A percentile compares a stretch with the other conserved stretches of the same genome.
Evolutionary conservation across 1,140 invertebrate species (phyloP).

Genomic region (Cheumatopsyche charites): DNA sequence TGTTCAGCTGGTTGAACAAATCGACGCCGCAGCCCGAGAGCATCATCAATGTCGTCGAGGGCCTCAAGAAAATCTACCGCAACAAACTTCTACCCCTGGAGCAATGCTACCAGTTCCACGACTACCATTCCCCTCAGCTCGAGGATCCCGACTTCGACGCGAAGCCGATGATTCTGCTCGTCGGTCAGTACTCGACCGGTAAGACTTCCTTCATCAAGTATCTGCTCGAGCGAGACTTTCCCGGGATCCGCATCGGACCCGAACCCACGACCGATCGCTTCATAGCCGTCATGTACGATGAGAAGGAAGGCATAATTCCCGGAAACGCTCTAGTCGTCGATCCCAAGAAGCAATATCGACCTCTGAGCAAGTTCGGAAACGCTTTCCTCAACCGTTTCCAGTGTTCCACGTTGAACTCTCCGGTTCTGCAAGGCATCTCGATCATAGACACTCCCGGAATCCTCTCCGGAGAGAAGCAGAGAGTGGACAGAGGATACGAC

Average conservation of each 20-base stretch:
- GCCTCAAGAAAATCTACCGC: slow-evolving; percentile 91
- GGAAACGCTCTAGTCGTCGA: slow-evolving; percentile 98
- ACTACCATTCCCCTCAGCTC: slow-evolving; percentile 93
- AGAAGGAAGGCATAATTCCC: slow-evolving; percentile 94
- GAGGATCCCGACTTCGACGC: slow-evolving; percentile 99
- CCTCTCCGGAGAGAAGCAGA: slow-evolving; percentile 92
- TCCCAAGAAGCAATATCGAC: slow-evolving; percentile 94
- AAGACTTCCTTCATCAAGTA: slow-evolving; percentile 99
- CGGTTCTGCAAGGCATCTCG: slow-evolving; percentile 90
- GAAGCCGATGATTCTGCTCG: slow-evolving; percentile 97
- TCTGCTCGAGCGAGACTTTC: slow-evolving; percentile 92
- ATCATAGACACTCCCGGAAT: slow-evolving; percentile 98
- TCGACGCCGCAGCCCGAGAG: slow-evolving; percentile 84
- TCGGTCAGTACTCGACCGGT: slow-evolving; percentile 98
- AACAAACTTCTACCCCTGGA: slow-evolving; percentile 92
- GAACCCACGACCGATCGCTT: slow-evolving; percentile 98
- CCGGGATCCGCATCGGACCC: slow-evolving; percentile 93
- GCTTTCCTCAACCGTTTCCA: slow-evolving; percentile 97
- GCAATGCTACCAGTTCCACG: slow-evolving; percentile 92
- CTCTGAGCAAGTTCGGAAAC: slow-evolving; percentile 97
- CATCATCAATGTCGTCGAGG: slow-evolving; percentile 86
- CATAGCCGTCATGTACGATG: slow-evolving; percentile 95
- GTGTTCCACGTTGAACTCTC: slow-evolving; percentile 84
- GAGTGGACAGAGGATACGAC: slow-evolving; percentile 96
- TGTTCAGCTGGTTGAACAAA: slow-evolving; percentile 89